phyloP scores from a whole-genome alignment of 64 coral and sea anemone species.

The Montipora efflorescens region DNA sequence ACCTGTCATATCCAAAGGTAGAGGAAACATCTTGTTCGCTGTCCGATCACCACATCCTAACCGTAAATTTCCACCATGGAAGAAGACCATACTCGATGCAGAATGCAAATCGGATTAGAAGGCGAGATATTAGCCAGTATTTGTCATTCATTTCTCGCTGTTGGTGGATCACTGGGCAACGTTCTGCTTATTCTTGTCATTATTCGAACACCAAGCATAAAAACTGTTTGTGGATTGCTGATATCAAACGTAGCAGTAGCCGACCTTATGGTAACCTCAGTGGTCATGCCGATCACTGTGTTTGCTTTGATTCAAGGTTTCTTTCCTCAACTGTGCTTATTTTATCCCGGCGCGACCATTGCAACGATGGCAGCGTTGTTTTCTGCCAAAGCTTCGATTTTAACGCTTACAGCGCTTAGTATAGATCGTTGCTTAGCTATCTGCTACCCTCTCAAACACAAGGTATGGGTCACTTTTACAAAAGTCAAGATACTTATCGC shows the following conservation, averaged over 20 bases:
- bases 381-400: background rate
- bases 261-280: background rate
- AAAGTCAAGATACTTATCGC: background rate
- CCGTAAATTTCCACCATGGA: background rate
- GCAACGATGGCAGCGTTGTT: background rate
- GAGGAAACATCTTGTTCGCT: too few species aligned
- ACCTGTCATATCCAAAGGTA: too few species aligned
- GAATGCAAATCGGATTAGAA: background rate
- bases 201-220: background rate
- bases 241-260: background rate
- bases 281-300: background rate
- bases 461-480: background rate
- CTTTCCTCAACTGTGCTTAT: background rate
- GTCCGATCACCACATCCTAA: too few species aligned
- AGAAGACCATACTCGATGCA: background rate
- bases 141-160: background rate
- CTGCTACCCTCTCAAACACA: background rate
- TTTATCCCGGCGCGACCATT: rapidly evolving
- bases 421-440: background rate
- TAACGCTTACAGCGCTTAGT: background rate
- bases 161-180: background rate
- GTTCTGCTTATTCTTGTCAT: background rate
- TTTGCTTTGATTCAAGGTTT: background rate
- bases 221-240: background rate
- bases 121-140: background rate